Evolutionary conservation across 2,888 invertebrate species (phyloP), one percentile per base, ranked within the genome.

Genomic region (Elysia crispata): DNA sequence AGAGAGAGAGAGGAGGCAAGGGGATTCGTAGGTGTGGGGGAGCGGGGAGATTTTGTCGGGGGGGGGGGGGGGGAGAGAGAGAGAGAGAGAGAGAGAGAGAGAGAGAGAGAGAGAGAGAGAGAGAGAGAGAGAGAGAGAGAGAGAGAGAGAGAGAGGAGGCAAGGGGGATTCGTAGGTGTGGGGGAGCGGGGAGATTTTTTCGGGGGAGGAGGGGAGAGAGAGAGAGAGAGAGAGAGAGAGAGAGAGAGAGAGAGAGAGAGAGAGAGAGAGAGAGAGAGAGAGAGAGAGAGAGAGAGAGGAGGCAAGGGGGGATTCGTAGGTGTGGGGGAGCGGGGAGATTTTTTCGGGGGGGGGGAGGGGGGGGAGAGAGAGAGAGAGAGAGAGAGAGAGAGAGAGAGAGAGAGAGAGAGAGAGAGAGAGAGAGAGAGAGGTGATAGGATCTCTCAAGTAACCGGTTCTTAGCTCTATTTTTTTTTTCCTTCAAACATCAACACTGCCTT

Each of bases 221-320:
- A 54, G 54, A 15, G 13, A 54, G 13, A 15, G 54, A 13, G 54
- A 15, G 54, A 54, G 54, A 20, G 54, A 54, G 54, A 15, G 54
- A 54, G 54, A 15, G 54, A 15, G 54, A 15, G 54, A 15, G 54
- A 15, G 54, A 15, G 54, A 15, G 54, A 15, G 54, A 15, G 54
- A 15, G 54, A 15, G 54, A 15, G 54, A 15, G 54, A 15, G 54
- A 15, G 54, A 15, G 54, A 15, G 54, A 54, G 54, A 54, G 54
- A 54, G 54, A 54, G 54, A 54, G 54, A 54, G 54, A 54, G 54
- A 54, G 54, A 54, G 54, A 54, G 54, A 54, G 54, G 20, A 20
- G 20, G 54, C 13, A 20, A 54, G 54, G 20, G 54, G 20, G 54
- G 20, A 15, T 15, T 13, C 13, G 54, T 15, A 20, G 20, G 54